phyloP scores from a whole-genome alignment of 2,113 vertebrate species.

The Motacilla tschutschensis region DNA sequence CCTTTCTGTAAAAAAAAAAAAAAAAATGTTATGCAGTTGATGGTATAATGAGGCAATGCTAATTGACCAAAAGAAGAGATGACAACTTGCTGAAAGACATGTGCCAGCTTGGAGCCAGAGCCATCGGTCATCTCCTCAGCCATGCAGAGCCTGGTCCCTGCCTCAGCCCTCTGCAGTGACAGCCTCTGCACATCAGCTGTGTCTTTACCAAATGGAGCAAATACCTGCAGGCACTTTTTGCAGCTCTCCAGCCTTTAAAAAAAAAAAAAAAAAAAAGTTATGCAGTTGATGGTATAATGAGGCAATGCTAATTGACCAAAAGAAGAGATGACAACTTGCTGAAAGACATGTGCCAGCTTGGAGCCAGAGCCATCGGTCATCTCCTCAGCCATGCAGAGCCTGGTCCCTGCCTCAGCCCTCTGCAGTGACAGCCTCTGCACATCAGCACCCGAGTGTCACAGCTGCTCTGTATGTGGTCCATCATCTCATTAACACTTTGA shows the following conservation, averaged over 20 bases:
- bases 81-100: not conserved
- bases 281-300: not conserved
- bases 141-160: fast-evolving
- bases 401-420: not conserved
- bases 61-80: not conserved
- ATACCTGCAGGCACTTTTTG: too few species aligned
- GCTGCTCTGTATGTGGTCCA: not conserved
- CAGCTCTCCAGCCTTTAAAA: too few species aligned
- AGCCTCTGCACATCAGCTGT: not conserved
- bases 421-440: not conserved
- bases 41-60: not conserved
- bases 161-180: not conserved
- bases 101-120: not conserved
- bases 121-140: not conserved
- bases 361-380: not conserved
- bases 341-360: not conserved
- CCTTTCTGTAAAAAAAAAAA: not conserved
- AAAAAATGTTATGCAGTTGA: not conserved
- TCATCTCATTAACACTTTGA: conserved; percentile 21
- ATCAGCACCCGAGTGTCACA: fast-evolving
- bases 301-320: not conserved
- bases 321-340: not conserved
- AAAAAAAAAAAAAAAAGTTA: not conserved
- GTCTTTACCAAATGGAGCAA: too few species aligned
- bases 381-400: fast-evolving